Evolutionary conservation across 2,888 invertebrate genomes (phyloP).

Genomic region (Leptopilina drosophilae): DNA sequence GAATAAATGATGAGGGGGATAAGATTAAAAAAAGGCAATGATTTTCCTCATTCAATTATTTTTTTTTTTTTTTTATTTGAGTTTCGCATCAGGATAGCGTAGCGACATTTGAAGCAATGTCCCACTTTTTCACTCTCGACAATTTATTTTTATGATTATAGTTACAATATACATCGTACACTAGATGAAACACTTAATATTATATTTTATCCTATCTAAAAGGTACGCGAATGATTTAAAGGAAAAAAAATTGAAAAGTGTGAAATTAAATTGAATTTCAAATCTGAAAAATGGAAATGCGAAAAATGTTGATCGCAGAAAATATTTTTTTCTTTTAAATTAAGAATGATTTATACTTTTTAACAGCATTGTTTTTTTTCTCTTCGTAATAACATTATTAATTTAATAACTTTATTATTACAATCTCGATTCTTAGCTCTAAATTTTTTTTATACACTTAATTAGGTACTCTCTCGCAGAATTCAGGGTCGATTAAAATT

Average conservation of each 20-base stretch:
- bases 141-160: conserved; percentile 35
- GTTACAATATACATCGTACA: conserved; percentile 38
- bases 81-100: conserved; percentile 31
- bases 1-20: not conserved
- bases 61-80: conserved; percentile 37
- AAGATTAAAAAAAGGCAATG: not conserved
- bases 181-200: conserved; percentile 37
- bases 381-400: not conserved
- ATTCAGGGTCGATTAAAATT: not conserved
- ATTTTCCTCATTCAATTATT: conserved; percentile 5
- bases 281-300: conserved; percentile 9
- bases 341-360: not conserved
- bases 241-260: not conserved
- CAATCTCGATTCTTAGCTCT: conserved; percentile 15
- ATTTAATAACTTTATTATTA: conserved; percentile 15
- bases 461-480: conserved; percentile 29
- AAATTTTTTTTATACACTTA: conserved; percentile 27
- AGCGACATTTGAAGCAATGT: conserved; percentile 5
- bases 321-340: not conserved
- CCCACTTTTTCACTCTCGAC: conserved; percentile 14
- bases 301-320: not conserved
- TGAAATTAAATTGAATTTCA: conserved; percentile 25
- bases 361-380: not conserved
- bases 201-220: conserved; percentile 32
- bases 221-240: conserved; percentile 24